Base-by-base conservation (phyloP, 2,888 invertebrate species). In the Vannuccia rotundouncinata region DNA sequence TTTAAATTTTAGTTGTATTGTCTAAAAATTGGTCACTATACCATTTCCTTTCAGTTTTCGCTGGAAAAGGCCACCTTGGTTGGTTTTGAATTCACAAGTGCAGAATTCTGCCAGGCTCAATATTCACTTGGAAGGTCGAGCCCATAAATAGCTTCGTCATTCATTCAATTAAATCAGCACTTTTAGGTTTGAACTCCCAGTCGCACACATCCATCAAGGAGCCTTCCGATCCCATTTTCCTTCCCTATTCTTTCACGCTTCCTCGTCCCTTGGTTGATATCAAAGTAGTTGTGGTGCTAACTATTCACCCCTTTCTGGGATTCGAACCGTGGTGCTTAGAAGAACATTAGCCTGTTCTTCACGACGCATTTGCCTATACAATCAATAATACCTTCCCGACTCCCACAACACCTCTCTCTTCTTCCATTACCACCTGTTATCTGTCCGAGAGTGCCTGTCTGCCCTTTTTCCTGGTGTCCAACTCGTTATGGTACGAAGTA, bases 61-160 rank as follows among this genome's bases (percentile, higher is more conserved):
- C 66, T 5, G 22, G 66, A 66, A 22, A 66, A 66, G 25, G 66
- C 66, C 66, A 66, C 66, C 22, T 66, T 66, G 76, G 28, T 78
- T 29, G 78, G 66, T 60, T 78, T 66, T 78, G 29, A 66, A 78
- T 59, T 60, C 29, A 78, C 66, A 59, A 78, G 78, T 28, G 78
- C 78, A 59, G 78, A 78, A 66, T 60, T 78, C 78, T 78, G 78
- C 31, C 78, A 60, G 60, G 78, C 78, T 29, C 78, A 78, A 30
- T 78, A 78, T 66, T 22, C 66, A 13, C 66, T 66, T 22, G 66
- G 17, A 66, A 66, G 66, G 66, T 22, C 66, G 25, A 22, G 25
- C 17, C 17, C 25, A n/a, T 66, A 5, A 66, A 66, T 22, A 13
- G 25, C 2, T 13, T 27, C 22, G 22, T 66, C 10, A 66, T 22